These are phyloP conservation scores for Patella depressa DNA, from an alignment of 2,888 invertebrate species.

Conservation along the genomic window DNA sequence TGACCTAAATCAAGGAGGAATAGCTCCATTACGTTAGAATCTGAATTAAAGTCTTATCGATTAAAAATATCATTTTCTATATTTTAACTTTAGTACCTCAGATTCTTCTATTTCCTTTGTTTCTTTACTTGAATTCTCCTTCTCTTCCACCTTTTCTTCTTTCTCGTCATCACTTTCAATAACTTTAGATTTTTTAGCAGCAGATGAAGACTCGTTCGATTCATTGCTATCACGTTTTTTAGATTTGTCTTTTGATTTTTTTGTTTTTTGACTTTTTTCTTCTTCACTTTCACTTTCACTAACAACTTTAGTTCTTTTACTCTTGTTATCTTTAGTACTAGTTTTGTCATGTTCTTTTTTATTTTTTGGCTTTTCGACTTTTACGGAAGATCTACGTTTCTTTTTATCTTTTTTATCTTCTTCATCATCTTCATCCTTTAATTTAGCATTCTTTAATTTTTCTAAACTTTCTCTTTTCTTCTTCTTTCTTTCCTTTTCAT, in stretches of 20 bases:
- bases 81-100: neutral
- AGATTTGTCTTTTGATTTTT: neutral
- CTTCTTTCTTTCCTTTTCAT: slow-evolving; percentile 33
- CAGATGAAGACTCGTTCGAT: neutral
- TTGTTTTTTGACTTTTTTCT: neutral
- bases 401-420: slow-evolving; percentile 27
- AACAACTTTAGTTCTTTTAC: slow-evolving; percentile 14
- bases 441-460: slow-evolving; percentile 28
- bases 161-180: slow-evolving; percentile 15
- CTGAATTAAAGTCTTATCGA: no score
- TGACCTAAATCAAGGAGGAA: no score
- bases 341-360: slow-evolving; percentile 18
- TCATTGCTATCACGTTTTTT: slow-evolving; percentile 7
- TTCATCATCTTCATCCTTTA: slow-evolving; percentile 56
- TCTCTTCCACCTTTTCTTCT: slow-evolving; percentile 23
- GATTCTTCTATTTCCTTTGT: slow-evolving; percentile 19
- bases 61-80: neutral
- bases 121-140: slow-evolving; percentile 25
- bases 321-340: slow-evolving; percentile 17
- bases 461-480: slow-evolving; percentile 32
- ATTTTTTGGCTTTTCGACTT: slow-evolving; percentile 29
- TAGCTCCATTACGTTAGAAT: no score
- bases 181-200: slow-evolving; percentile 8
- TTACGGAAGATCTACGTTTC: slow-evolving; percentile 18
- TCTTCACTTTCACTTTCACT: slow-evolving; percentile 7